Conservation (phyloP, 2,888 invertebrate genomes). For the Mimachlamys varia region DNA sequence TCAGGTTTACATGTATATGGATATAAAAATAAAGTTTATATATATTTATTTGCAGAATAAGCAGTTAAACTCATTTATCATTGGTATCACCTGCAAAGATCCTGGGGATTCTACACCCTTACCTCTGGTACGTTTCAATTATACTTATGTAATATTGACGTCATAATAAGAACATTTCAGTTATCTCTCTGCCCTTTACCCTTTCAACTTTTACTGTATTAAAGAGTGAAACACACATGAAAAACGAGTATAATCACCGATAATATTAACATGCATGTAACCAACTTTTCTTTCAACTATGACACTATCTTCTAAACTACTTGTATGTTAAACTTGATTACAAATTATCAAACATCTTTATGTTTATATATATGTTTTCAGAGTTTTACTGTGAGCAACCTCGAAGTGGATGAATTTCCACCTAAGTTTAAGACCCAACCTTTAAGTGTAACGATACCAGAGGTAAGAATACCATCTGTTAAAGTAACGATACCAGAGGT, state of each 20-base stretch:
- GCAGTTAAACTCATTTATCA: background rate
- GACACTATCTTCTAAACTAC: no score
- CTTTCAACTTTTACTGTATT: no score
- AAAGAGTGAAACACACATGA: no score
- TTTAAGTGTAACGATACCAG: background rate
- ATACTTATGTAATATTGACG: background rate
- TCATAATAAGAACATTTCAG: background rate
- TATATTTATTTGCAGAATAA: background rate
- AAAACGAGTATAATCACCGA: no score
- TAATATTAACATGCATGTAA: no score
- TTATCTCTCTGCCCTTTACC: no score
- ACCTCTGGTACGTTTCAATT: background rate
- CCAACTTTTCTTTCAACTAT: no score
- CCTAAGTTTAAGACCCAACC: background rate
- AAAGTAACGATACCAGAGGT: no score
- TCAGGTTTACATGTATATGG: no score
- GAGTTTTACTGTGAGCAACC: background rate
- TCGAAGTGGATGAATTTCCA: conserved; percentile 1
- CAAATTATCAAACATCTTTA: no score
- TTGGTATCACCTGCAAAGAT: background rate
- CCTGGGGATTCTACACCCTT: background rate
- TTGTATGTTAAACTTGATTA: no score
- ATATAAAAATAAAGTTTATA: no score
- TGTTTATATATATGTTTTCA: background rate
- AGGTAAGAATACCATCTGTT: background rate